Percentiles rank a stretch among this genome's conserved stretches.
Evolutionary conservation across 2,888 invertebrate genomes (phyloP).

Genomic region (Tetrapedia diversipes): DNA sequence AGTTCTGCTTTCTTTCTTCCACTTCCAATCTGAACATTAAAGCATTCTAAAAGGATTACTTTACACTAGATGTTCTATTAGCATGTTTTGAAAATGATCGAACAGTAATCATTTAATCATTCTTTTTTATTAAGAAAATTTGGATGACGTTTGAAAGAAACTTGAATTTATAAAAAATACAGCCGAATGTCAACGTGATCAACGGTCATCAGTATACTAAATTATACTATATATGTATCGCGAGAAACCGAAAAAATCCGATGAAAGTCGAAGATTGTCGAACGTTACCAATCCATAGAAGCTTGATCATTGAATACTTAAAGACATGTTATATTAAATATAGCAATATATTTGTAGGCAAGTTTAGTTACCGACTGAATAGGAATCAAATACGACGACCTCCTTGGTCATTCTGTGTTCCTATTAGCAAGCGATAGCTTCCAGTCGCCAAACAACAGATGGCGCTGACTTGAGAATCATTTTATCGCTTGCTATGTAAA

Average conservation of each 20-base stretch:
- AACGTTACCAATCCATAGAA: conserved; percentile 38
- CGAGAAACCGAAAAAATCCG: conserved; percentile 16
- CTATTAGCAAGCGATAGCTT: too few species aligned
- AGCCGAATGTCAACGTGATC: conserved; percentile 53
- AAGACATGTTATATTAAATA: conserved; percentile 14
- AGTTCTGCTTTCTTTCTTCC: conserved; percentile 33
- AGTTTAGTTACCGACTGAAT: too few species aligned
- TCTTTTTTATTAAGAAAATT: background rate
- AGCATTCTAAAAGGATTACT: conserved; percentile 3
- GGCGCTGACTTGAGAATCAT: too few species aligned
- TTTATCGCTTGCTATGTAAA: too few species aligned
- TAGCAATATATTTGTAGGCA: background rate
- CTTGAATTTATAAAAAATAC: conserved; percentile 19
- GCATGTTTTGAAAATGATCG: background rate
- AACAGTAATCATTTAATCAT: background rate
- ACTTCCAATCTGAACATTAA: conserved; percentile 9
- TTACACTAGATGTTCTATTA: background rate
- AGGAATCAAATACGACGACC: too few species aligned
- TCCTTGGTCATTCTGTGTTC: too few species aligned
- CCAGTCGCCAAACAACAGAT: too few species aligned
- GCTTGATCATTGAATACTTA: conserved; percentile 2
- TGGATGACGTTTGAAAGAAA: conserved; percentile 8
- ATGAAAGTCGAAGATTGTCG: conserved; percentile 25
- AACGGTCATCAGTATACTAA: conserved; percentile 45
- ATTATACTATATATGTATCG: conserved; percentile 29